Base-by-base conservation (phyloP, 1,140 invertebrate species). In the Rhagoletis zephyria region DNA sequence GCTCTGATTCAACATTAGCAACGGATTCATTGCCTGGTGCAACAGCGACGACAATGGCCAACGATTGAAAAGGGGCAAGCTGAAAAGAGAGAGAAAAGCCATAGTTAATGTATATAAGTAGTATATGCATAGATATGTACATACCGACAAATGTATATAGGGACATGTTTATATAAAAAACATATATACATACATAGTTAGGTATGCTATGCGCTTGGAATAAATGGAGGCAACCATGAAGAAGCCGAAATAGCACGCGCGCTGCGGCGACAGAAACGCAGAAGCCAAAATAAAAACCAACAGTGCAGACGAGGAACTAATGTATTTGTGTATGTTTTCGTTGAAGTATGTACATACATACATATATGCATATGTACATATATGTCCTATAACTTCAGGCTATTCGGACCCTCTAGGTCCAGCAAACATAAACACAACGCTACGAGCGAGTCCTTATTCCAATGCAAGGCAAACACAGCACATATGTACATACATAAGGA, bases 1-100 rank as follows among this genome's bases (percentile, higher is more conserved):
- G 90, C 91, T 92, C 91, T 92, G 91, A 92, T 92, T 92, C 91
- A 91, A 91, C 90, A 92, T 91, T 91, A 77, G 70, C 65, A 77
- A 81, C 85, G 74, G 85, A 88, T 87, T 86, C 85, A 81, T 81
- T 59, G 74, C 74, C n/a, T 81, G 74, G n/a, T 9, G 74, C 74
- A 81, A 30, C 30, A 30, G 30, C 30, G 30, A 30, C 30, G 30
- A 30, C 30, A 30, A 16, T 19, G 14, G n/a, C 74, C 14, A 81
- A 56, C 74, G 48, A 59, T 56, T 81, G 74, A 74, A 74, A 81
- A 81, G 16, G 2, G n/a, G 48, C 74, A 56, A 81, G 74, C 14
- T 7, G 19, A 2, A 1, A 42, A 81, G 48, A 56, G 74, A 10
- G 74, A 81, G 74, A 63, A 16, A 19, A 12, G 2, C n/a, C 74